Evolutionary conservation across 1,140 invertebrate genomes (phyloP), one percentile per base, ranked within the genome.

Genomic region (Drosophila gunungcola): DNA sequence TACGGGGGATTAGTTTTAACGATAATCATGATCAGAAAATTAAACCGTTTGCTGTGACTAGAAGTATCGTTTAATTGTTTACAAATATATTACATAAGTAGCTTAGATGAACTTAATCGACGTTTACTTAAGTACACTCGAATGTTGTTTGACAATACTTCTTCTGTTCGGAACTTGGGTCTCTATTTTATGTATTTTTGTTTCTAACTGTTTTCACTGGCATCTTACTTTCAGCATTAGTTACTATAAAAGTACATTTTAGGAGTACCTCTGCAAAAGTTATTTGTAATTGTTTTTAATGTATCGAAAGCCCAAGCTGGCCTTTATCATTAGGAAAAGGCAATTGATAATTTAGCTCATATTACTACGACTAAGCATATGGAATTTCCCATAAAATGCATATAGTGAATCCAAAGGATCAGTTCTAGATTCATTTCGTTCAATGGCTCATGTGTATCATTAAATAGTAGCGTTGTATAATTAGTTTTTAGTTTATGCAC

Each of bases 141-240:
- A 88, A 88, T 88, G 83, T 88, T 79, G 75, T 43, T 85, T 82
- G 38, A 39, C 67, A 86, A 88, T 88, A 88, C 83, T 86, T 74
- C 80, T 80, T 61, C 61, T 65, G 60, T 42, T 46, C 48, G 75
- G 36, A 75, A 55, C 43, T 60, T 51, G 41, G 38, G 51, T 54
- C 42, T 61, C 13, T 21, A 48, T 36, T 46, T 39, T 54, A 51
- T 48, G 16, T 53, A 36, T 70, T 46, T 58, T 41, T 61, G 41
- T 13, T 9, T 52, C 12, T 36, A 10, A 38, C 12, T 49, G 25
- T 34, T 48, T 51, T 42, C 39, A 63, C 39, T 54, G 60, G 49
- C 51, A 32, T 62, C 29, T 42, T 52, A 46, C 11, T 34, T n/a
- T 58, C 42, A 58, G 55, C 42, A 41, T 46, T 46, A 36, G 36